These are phyloP conservation scores for Microctenopoma stevenorrisi DNA, from an alignment of 2,797 vertebrate species.

Conservation along the genomic window DNA sequence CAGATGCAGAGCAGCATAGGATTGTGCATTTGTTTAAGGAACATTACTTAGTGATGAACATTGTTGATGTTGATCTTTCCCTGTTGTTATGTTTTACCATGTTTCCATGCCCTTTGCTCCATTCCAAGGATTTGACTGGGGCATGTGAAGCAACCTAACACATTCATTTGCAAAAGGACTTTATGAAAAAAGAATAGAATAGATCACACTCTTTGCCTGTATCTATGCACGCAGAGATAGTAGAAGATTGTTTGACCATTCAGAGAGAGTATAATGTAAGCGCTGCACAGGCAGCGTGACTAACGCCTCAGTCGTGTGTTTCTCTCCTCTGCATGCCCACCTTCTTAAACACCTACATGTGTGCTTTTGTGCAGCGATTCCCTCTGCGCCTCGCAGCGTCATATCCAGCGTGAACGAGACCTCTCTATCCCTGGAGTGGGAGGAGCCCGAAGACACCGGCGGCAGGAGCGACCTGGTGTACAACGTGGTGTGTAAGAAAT, in stretches of 20 bases:
- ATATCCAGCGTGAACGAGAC: constrained; percentile 99
- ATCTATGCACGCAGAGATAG: constrained; percentile 18
- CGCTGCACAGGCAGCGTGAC: constrained; percentile 40
- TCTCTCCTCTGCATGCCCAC: constrained; percentile 34
- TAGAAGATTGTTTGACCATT: constrained; percentile 21
- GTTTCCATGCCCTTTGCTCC: constrained; percentile 22
- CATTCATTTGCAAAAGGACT: constrained; percentile 18
- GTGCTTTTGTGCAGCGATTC: constrained; percentile 84
- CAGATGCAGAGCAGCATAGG: background rate
- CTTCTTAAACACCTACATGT: constrained; percentile 40
- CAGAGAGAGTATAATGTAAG: constrained; percentile 41
- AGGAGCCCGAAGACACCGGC: constrained; percentile 90
- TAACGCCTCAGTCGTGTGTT: constrained; percentile 56
- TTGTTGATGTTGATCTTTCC: background rate
- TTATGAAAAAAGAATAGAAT: constrained; percentile 2
- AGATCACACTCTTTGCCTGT: constrained; percentile 8
- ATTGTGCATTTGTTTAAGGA: constrained; percentile 28
- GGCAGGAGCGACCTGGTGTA: constrained; percentile 94
- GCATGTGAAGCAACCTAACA: constrained; percentile 20
- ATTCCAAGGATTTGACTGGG: constrained; percentile 20
- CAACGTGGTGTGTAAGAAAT: constrained; percentile 98
- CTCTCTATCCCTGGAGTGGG: constrained; percentile 95
- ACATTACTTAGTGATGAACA: constrained; percentile 42
- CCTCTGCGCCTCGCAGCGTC: constrained; percentile 90
- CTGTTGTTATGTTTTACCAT: constrained; percentile 15